Evolutionary conservation across 1,140 invertebrate species (phyloP).

Genomic region (Halictus rubicundus): DNA sequence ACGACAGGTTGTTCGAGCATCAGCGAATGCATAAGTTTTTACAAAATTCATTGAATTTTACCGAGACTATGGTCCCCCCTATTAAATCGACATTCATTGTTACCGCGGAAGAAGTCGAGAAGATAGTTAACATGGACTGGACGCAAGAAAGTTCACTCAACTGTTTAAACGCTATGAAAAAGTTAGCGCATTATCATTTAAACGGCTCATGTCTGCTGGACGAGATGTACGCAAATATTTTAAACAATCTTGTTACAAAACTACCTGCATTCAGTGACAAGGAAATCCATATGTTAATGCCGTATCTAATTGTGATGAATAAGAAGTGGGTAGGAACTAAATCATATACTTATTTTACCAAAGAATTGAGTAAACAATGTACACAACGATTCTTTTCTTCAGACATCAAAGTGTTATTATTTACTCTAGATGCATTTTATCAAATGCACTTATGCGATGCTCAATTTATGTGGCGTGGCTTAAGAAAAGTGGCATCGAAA

Average conservation of each 20-base stretch:
- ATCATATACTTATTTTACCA: constrained; percentile 72
- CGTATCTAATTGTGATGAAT: constrained; percentile 52
- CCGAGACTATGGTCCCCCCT: background rate
- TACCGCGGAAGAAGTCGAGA: constrained; percentile 61
- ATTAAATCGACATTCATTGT: constrained; percentile 25
- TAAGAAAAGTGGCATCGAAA: constrained; percentile 79
- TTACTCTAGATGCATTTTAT: constrained; percentile 80
- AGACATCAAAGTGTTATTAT: constrained; percentile 75
- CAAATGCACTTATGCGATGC: constrained; percentile 73
- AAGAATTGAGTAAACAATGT: constrained; percentile 81
- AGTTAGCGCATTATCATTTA: constrained; percentile 71
- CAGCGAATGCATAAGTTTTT: background rate
- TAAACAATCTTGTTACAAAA: constrained; percentile 74
- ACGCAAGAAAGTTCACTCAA: constrained; percentile 60
- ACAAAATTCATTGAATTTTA: background rate
- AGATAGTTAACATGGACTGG: constrained; percentile 69
- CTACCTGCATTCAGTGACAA: constrained; percentile 14
- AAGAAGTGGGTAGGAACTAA: background rate
- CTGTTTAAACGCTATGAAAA: constrained; percentile 72
- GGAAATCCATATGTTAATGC: constrained; percentile 44
- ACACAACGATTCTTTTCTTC: constrained; percentile 73
- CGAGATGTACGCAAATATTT: constrained; percentile 73
- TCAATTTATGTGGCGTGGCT: constrained; percentile 76
- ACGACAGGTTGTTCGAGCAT: background rate
- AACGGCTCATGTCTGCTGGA: constrained; percentile 70